Evolutionary conservation across 2,888 invertebrate genomes (phyloP), one percentile per base, ranked within the genome.

Genomic region (Idaea straminata): DNA sequence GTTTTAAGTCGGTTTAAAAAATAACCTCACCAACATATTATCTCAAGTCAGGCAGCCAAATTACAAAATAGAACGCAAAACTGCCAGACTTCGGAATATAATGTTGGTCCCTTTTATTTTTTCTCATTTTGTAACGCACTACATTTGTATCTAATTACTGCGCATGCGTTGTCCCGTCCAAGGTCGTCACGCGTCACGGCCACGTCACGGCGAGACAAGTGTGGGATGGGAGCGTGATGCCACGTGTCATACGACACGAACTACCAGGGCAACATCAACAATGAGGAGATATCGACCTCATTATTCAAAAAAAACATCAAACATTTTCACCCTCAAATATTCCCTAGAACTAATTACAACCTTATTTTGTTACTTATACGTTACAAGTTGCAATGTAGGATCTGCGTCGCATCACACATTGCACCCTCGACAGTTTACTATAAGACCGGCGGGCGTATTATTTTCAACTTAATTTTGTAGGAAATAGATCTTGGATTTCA

Each of bases 161-260:
- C 47, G 47, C 47, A 7, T 47, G 10, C 47, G 47, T 13, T 4
- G 7, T 47, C 47, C 7, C 7, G 7, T 47, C 47, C 7, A 47
- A 47, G 13, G 47, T 47, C 47, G 13, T 13, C 4, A 13, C 47
- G 47, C 47, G 13, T 13, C 4, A 13, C 47, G 47, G 7, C 13
- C 47, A 13, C 13, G 13, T 47, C 47, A 47, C 6, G 13, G 10
- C 47, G 47, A 47, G 47, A 47, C 47, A 47, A 47, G 69, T 73
- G 73, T 74, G 74, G 76, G 74, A 72, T 62, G 65, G 57, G 64
- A 16, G 71, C 74, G 78, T 87, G 88, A 88, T 88, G 89, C 89
- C 90, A 89, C 87, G 86, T 86, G 87, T 79, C 79, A 87, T 87
- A 86, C 88, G 86, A 85, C 87, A 86, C 76, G 72, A 64, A 66